phyloP scores from a whole-genome alignment of 2,888 invertebrate genomes.

The Drosophila anomelani region DNA sequence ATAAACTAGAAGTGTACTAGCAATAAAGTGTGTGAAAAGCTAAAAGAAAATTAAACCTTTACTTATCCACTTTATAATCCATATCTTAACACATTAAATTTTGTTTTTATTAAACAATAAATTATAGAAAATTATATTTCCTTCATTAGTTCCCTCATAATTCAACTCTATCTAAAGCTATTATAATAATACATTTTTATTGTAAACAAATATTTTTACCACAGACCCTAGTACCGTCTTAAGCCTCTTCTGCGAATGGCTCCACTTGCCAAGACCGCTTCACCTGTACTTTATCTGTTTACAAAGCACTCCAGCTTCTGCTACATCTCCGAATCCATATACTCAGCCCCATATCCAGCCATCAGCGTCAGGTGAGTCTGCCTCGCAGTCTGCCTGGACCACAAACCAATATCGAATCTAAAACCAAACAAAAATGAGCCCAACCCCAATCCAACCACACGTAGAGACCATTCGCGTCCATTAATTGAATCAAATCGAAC shows the following conservation, averaged over 20 bases:
- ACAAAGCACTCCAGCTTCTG: conserved; percentile 41
- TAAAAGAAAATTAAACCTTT: no score
- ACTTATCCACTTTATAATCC: not conserved
- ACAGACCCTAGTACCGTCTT: not conserved
- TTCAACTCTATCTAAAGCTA: not conserved
- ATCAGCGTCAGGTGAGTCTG: conserved; percentile 43
- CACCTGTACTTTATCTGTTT: conserved; percentile 26
- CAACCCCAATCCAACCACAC: conserved; percentile 53
- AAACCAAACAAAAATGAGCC: conserved; percentile 16
- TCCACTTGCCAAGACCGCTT: conserved; percentile 19
- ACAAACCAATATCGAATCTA: conserved; percentile 17
- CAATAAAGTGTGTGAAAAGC: not conserved
- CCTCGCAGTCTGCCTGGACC: conserved; percentile 37
- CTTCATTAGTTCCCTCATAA: not conserved
- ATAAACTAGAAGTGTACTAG: not conserved
- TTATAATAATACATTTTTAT: conserved; percentile 4
- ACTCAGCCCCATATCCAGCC: conserved; percentile 19
- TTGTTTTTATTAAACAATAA: no score
- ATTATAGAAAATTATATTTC: no score
- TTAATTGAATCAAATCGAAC: conserved; percentile 81
- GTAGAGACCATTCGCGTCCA: conserved; percentile 74
- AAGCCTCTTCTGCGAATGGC: conserved; percentile 8
- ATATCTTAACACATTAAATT: not conserved
- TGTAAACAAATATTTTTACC: conserved; percentile 11
- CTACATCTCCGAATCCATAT: conserved; percentile 25